Percentiles rank a stretch among this genome's conserved stretches.
These are phyloP conservation scores for Saccopteryx bilineata DNA, from an alignment of 2,113 vertebrate species.

Conservation along the genomic window DNA sequence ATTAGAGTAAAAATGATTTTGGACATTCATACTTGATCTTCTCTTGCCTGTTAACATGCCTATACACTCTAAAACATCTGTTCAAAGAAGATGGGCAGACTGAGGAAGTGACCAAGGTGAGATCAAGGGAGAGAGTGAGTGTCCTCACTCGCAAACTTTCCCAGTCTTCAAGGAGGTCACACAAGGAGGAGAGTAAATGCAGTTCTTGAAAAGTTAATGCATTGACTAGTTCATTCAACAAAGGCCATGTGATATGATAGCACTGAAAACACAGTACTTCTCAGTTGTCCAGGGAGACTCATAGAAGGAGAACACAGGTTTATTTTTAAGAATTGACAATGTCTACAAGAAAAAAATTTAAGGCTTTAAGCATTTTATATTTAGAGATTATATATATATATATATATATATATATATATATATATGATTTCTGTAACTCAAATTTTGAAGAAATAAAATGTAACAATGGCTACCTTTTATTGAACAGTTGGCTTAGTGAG, in stretches of 20 bases:
- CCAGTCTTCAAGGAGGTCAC: background rate
- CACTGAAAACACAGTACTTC: background rate
- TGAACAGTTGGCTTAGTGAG: background rate
- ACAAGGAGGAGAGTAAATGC: background rate
- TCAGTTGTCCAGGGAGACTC: background rate
- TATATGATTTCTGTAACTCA: background rate
- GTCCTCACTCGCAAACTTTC: background rate
- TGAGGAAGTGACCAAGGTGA: background rate
- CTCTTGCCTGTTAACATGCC: background rate
- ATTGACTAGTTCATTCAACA: background rate
- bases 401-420: constrained; percentile 27
- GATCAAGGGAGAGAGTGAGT: background rate
- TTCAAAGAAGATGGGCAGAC: background rate
- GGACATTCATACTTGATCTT: background rate
- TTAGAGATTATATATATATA: constrained; percentile 24
- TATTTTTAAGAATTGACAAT: background rate
- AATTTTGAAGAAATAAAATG: constrained; percentile 46
- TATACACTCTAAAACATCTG: background rate
- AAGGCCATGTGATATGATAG: background rate
- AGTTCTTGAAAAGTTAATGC: background rate
- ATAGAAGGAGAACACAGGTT: background rate
- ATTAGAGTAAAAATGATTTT: constrained; percentile 68
- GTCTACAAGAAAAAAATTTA: background rate
- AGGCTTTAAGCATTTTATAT: background rate
- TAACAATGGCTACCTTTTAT: constrained; percentile 35